These are phyloP conservation scores for Aphodius sticticus DNA, from an alignment of 2,888 invertebrate species.

Conservation along the genomic window DNA sequence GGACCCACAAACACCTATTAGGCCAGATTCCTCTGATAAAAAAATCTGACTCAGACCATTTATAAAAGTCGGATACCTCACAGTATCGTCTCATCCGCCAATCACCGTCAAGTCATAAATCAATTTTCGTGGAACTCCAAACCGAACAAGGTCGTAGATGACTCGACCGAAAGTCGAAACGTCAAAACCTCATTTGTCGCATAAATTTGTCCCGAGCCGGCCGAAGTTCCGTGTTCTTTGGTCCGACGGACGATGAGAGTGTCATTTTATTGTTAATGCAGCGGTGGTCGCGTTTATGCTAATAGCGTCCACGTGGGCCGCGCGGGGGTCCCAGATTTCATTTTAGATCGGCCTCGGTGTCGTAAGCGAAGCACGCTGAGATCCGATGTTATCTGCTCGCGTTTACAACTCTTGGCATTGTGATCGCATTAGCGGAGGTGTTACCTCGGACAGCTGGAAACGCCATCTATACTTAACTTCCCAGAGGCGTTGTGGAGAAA, in stretches of 20 bases:
- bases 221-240: neutral
- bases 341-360: constrained; percentile 20
- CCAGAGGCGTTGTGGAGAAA: neutral
- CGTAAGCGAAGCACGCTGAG: constrained; percentile 27
- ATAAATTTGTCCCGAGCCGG: constrained; percentile 27
- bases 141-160: neutral
- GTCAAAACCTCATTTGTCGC: constrained; percentile 18
- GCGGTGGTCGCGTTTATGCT: constrained; percentile 33
- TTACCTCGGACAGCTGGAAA: constrained; percentile 15
- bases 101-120: neutral
- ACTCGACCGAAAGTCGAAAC: neutral
- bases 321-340: constrained; percentile 34
- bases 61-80: neutral
- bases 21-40: too few relatives aligned
- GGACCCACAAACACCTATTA: too few relatives aligned
- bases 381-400: constrained; percentile 28
- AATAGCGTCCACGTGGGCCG: constrained; percentile 28
- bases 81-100: neutral
- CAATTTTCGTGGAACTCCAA: neutral
- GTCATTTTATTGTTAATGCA: constrained; percentile 33
- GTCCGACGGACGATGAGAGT: constrained; percentile 22
- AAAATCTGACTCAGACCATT: neutral
- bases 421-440: constrained; percentile 33
- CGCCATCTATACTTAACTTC: neutral
- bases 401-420: constrained; percentile 27